These are phyloP conservation scores for Hemiscyllium ocellatum DNA, from an alignment of 2,113 vertebrate genomes.

Conservation along the genomic window DNA sequence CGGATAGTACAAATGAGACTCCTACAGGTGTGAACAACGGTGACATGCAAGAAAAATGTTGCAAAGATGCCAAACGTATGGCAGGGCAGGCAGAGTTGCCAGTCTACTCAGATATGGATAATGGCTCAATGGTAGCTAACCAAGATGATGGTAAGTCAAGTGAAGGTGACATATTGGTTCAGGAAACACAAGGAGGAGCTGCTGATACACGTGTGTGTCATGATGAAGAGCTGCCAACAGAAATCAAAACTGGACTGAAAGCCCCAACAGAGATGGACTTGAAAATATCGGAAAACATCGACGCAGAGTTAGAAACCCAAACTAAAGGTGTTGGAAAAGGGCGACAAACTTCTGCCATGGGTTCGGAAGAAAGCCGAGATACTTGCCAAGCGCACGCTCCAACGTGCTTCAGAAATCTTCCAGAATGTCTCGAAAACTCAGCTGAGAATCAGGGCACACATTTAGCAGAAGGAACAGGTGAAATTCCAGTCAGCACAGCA, in stretches of 20 bases:
- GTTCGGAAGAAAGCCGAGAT: not conserved
- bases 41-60: not conserved
- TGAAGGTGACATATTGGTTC: not conserved
- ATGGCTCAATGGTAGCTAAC: not conserved
- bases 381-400: not conserved
- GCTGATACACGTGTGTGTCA: not conserved
- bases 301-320: not conserved
- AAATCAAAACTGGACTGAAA: not conserved
- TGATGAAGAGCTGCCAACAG: not conserved
- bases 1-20: not conserved
- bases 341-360: not conserved
- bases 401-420: not conserved
- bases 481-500: not conserved
- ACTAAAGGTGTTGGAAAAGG: not conserved
- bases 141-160: not conserved
- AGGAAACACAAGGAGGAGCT: not conserved
- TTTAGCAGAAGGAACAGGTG: not conserved
- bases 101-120: not conserved
- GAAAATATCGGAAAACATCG: not conserved
- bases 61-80: not conserved
- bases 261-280: not conserved
- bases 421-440: not conserved
- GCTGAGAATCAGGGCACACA: not conserved
- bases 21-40: not conserved
- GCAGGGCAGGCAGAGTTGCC: not conserved